Evolutionary conservation across 2,113 vertebrate genomes (phyloP).

Genomic region (Montifringilla adamsi): DNA sequence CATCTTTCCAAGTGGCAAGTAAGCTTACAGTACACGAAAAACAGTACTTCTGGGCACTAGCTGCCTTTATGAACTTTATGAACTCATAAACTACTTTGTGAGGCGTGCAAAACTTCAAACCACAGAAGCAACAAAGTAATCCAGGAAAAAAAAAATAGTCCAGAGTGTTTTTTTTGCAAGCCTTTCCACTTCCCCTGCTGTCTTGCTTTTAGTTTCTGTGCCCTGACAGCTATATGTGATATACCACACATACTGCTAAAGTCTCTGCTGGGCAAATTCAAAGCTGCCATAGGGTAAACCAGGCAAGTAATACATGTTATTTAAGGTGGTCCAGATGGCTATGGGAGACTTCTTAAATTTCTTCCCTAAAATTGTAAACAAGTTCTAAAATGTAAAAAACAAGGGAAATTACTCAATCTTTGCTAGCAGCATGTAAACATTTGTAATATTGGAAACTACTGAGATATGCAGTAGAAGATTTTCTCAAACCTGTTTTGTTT

Average conservation of each 20-base stretch:
- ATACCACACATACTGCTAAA: not conserved
- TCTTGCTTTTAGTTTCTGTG: not conserved
- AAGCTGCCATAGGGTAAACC: not conserved
- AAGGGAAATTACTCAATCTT: not conserved
- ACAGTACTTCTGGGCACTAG: not conserved
- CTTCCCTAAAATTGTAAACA: not conserved
- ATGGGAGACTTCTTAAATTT: not conserved
- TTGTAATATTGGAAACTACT: not conserved
- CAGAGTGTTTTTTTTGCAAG: not conserved
- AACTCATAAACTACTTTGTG: not conserved
- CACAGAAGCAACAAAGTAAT: not conserved
- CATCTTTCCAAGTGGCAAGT: not conserved
- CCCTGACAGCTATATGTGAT: not conserved
- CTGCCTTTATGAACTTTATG: not conserved
- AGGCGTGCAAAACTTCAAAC: not conserved
- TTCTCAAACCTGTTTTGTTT: not conserved
- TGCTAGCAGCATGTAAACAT: not conserved
- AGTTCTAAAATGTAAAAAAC: not conserved
- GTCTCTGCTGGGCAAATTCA: not conserved
- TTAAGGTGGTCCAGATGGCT: not conserved
- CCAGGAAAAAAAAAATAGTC: not conserved
- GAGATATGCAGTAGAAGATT: not conserved
- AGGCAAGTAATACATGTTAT: not conserved
- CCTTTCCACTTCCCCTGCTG: not conserved
- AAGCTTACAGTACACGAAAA: not conserved